phyloP scores from a whole-genome alignment of 2,888 invertebrate species.

The Pilophorus perplexus region DNA sequence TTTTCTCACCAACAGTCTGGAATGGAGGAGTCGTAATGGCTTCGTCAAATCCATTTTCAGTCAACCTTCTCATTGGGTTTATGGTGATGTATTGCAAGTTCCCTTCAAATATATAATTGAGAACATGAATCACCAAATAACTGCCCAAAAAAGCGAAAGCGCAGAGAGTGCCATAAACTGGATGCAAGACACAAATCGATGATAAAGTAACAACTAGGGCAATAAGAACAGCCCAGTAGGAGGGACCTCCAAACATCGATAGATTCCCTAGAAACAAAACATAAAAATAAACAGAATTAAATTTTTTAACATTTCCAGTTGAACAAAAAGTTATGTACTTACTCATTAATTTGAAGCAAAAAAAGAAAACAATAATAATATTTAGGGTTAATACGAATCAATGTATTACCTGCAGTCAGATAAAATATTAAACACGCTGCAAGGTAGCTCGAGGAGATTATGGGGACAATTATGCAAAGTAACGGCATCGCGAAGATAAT shows the following conservation, averaged over 20 bases:
- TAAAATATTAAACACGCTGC: too few species aligned
- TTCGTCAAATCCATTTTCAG: neutral
- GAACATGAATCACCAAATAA: neutral
- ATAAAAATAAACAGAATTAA: too few species aligned
- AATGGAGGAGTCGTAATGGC: neutral
- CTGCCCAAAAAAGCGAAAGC: neutral
- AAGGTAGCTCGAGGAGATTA: too few species aligned
- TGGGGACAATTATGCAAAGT: too few species aligned
- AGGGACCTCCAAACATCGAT: neutral
- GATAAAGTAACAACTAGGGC: neutral
- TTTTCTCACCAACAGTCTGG: neutral
- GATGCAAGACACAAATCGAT: neutral
- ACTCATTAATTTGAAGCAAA: too few species aligned
- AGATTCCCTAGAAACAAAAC: neutral
- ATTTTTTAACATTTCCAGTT: too few species aligned
- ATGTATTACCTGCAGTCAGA: too few species aligned
- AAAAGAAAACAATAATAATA: too few species aligned
- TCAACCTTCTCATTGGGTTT: slow-evolving; percentile 3
- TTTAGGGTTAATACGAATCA: too few species aligned
- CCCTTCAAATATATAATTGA: neutral
- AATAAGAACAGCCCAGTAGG: neutral
- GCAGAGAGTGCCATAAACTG: neutral
- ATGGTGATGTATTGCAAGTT: neutral
- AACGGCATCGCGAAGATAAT: too few species aligned
- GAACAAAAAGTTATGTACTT: too few species aligned